A percentile compares a stretch with the other conserved stretches of the same genome.
These are phyloP conservation scores for Lepidochitona cinerea DNA, from an alignment of 2,888 invertebrate species.

Conservation along the genomic window DNA sequence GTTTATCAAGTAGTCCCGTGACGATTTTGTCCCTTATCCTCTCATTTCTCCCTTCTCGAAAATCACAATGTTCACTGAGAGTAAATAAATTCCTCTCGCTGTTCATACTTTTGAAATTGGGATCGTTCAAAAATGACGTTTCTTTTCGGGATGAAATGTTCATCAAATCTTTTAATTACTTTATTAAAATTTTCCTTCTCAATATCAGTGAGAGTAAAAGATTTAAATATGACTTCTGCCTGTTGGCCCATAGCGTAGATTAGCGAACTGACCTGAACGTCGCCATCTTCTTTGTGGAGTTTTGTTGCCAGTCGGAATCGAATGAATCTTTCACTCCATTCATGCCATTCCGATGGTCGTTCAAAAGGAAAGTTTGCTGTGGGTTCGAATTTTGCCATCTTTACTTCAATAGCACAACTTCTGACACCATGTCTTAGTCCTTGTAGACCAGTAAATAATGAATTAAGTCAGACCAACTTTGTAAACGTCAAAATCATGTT, in stretches of 20 bases:
- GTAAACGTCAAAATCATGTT: no score
- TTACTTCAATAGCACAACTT: not conserved
- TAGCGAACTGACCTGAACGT: slow-evolving; percentile 12
- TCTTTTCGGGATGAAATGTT: slow-evolving; percentile 12
- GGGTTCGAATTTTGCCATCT: slow-evolving; percentile 4
- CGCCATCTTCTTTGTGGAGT: slow-evolving; percentile 23
- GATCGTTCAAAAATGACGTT: slow-evolving; percentile 18
- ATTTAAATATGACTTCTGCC: slow-evolving; percentile 9
- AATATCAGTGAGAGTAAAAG: not conserved
- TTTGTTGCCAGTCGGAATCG: slow-evolving; percentile 28
- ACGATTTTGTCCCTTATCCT: not conserved
- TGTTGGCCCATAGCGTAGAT: slow-evolving; percentile 17
- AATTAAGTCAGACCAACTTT: no score
- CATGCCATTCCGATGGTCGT: slow-evolving; percentile 24
- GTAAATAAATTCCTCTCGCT: slow-evolving; percentile 6
- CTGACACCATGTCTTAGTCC: slow-evolving; percentile 2
- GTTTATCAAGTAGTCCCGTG: not conserved
- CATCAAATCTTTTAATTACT: slow-evolving; percentile 14
- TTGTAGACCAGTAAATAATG: no score
- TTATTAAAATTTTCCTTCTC: not conserved
- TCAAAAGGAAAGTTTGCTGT: slow-evolving; percentile 10
- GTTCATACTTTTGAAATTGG: slow-evolving; percentile 4
- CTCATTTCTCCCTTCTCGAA: not conserved
- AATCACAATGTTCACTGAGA: slow-evolving; percentile 12
- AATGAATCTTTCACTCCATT: slow-evolving; percentile 27